Percentiles rank a stretch among this genome's conserved stretches.
phyloP scores from a whole-genome alignment of 2,888 invertebrate genomes.

The Cryptus viduatorius region DNA sequence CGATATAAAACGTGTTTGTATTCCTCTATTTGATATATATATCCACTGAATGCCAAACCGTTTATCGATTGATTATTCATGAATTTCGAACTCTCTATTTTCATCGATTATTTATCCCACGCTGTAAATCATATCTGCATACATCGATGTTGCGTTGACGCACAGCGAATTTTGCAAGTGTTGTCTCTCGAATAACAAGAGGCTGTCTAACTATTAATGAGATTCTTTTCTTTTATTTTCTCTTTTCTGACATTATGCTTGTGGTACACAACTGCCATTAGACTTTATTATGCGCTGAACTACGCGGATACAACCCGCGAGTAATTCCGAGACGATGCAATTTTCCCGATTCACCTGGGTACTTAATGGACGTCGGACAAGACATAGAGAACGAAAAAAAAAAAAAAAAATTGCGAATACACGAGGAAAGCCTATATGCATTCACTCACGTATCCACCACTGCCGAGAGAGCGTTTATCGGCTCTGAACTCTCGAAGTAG shows the following conservation, averaged over 20 bases:
- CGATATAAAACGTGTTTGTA: background rate
- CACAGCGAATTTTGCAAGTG: slow-evolving; percentile 56
- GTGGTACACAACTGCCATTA: slow-evolving; percentile 16
- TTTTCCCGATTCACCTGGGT: slow-evolving; percentile 56
- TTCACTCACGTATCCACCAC: slow-evolving; percentile 43
- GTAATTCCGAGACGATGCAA: slow-evolving; percentile 61
- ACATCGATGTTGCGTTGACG: slow-evolving; percentile 24
- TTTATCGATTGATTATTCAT: slow-evolving; percentile 41
- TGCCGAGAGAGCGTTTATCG: slow-evolving; percentile 55
- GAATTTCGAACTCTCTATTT: background rate
- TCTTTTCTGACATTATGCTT: background rate
- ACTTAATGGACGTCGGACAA: slow-evolving; percentile 54
- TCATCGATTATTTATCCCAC: background rate
- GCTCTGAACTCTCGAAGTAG: slow-evolving; percentile 57
- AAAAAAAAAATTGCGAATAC: slow-evolving; percentile 19
- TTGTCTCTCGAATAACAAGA: slow-evolving; percentile 64
- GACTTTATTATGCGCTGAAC: slow-evolving; percentile 1
- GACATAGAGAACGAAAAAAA: slow-evolving; percentile 25
- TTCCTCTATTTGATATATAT: background rate
- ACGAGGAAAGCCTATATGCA: slow-evolving; percentile 39
- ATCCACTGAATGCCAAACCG: slow-evolving; percentile 10
- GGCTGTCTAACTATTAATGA: slow-evolving; percentile 53
- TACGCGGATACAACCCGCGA: slow-evolving; percentile 23
- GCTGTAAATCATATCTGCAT: background rate
- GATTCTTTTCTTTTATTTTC: background rate